Evolutionary conservation across 2,888 invertebrate genomes (phyloP), one percentile per base, ranked within the genome.

Genomic region (Pristionchus arcanus): DNA sequence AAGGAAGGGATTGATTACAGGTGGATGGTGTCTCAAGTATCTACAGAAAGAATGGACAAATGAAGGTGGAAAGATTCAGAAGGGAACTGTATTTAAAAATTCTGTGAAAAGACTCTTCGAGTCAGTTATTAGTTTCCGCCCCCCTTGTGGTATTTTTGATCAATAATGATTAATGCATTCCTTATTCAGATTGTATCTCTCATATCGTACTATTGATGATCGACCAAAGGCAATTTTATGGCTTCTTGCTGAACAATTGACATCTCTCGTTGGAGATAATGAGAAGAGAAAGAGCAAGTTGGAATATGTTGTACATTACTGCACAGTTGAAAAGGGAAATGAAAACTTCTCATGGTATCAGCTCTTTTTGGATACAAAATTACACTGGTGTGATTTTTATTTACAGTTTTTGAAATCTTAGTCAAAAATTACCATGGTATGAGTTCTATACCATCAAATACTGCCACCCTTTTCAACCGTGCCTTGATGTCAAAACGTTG

Each of bases 1-100:
- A 49, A 21, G 42, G 21, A 28, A 53, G 16, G 42, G 25, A 37
- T 63, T 31, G 16, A 86, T 90, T 92, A 85, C 87, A 92, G 92
- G 91, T 5, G 90, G 91, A 19, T 90, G 83, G 88, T 91, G 91
- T 7, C 87, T 92, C 21, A 89, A 90, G 21, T 92, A 91, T 89
- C 89, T 92, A 28, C 85, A 86, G 31, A 71, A 66, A 59, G 91
- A 91, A 81, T 91, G 91, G 91, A 34, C 55, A 4, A 90, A 86
- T 53, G 81, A 77, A 16, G 91, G 90, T n/a, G 89, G 90, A 37
- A 81, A 86, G 13, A 15, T 84, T 25, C 86, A 89, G 59, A 91
- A 91, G 53, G 90, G 90, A 55, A 66, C 84, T n/a, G 55, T 77
- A 7, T 84, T 91, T 28, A 84, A 68, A 59, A 81, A 49, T 53